A percentile compares a stretch with the other conserved stretches of the same genome.
phyloP scores from a whole-genome alignment of 2,797 vertebrate species.

The Gymnoscopelus braueri region DNA sequence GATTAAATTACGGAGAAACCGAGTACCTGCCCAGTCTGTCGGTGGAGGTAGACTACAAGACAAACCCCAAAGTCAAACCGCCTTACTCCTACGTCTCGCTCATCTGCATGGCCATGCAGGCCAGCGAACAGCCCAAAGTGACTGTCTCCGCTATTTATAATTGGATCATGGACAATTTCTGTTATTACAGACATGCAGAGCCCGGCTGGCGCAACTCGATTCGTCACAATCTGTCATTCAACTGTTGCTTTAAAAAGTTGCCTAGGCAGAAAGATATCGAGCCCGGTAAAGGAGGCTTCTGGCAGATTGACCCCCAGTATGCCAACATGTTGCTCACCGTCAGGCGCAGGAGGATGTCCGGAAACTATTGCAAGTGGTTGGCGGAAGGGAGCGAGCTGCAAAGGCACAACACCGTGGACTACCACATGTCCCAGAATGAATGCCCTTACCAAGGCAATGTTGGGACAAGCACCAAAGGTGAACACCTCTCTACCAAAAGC shows the following conservation, averaged over 20 bases:
- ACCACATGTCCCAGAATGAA: constrained; percentile 62
- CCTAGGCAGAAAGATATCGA: constrained; percentile 85
- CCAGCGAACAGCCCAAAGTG: constrained; percentile 87
- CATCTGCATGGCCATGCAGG: constrained; percentile 91
- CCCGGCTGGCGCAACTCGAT: constrained; percentile 92
- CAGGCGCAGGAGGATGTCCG: constrained; percentile 85
- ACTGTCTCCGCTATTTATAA: constrained; percentile 88
- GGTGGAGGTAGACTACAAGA: constrained; percentile 85
- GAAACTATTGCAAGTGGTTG: constrained; percentile 77
- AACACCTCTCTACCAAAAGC: constrained; percentile 69
- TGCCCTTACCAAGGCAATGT: constrained; percentile 66
- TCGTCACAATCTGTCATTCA: constrained; percentile 88
- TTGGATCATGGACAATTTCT: constrained; percentile 91
- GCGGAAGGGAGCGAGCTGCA: constrained; percentile 72
- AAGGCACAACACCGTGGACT: constrained; percentile 39
- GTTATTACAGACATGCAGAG: constrained; percentile 89
- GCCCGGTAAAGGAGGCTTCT: constrained; percentile 88
- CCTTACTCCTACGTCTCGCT: constrained; percentile 89
- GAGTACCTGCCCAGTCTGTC: constrained; percentile 62
- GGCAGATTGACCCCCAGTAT: constrained; percentile 88
- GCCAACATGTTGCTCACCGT: constrained; percentile 89
- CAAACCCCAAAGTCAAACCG: constrained; percentile 83
- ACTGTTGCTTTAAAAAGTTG: constrained; percentile 91
- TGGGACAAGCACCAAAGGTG: constrained; percentile 62
- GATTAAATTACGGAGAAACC: no score